These are phyloP conservation scores for Stichopus horrens DNA, from an alignment of 53 echinoderm and acorn worm species.

Conservation along the genomic window DNA sequence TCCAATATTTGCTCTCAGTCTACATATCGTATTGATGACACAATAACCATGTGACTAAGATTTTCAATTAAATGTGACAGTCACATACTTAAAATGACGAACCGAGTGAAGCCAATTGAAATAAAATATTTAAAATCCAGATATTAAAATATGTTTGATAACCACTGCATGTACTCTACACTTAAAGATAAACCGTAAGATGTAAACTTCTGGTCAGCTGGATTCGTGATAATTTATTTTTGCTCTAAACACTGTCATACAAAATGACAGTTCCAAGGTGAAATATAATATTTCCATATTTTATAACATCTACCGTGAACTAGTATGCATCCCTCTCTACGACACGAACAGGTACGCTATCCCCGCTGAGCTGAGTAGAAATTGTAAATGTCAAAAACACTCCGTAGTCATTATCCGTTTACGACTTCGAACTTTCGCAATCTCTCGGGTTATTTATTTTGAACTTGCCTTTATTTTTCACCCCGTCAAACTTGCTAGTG, in stretches of 20 bases:
- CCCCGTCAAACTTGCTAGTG: neutral
- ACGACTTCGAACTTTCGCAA: neutral
- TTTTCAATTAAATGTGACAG: neutral
- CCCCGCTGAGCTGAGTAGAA: too few species aligned
- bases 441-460: neutral
- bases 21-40: neutral
- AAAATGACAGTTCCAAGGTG: neutral
- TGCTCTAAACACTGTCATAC: neutral
- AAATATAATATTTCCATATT: neutral
- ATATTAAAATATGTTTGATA: neutral
- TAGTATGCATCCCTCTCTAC: too few species aligned
- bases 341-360: too few species aligned
- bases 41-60: neutral
- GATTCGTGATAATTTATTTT: neutral
- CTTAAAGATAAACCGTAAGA: too few species aligned
- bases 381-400: neutral
- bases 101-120: neutral
- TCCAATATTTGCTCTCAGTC: neutral
- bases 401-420: neutral
- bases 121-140: neutral
- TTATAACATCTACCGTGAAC: neutral
- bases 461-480: neutral
- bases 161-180: neutral
- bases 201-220: neutral
- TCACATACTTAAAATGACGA: neutral